Evolutionary conservation across 1,140 invertebrate genomes (phyloP).

Genomic region (Delia radicum): DNA sequence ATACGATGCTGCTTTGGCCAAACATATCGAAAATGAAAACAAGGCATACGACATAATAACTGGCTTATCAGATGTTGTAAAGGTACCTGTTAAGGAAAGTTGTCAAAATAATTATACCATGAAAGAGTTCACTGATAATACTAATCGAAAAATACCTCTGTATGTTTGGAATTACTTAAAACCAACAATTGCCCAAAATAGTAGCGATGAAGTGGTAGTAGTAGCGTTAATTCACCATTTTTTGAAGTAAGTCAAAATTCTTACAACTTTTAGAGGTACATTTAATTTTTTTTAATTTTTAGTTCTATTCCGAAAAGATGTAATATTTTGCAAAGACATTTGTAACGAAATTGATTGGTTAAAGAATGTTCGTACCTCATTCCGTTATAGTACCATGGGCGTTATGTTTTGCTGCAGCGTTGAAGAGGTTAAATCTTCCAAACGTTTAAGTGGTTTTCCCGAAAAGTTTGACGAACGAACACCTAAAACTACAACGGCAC

Average conservation of each 20-base stretch:
- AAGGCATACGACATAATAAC: neutral
- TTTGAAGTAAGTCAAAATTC: neutral
- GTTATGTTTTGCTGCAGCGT: neutral
- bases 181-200: too few relatives aligned
- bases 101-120: neutral
- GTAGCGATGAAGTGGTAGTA: too few relatives aligned
- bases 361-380: neutral
- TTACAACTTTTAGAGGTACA: neutral
- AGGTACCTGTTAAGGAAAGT: neutral
- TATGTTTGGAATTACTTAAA: slow-evolving; percentile 3
- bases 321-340: neutral
- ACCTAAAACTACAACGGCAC: too few relatives aligned
- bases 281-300: neutral
- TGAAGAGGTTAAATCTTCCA: neutral
- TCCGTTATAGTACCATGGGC: neutral
- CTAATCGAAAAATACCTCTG: neutral
- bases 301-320: neutral
- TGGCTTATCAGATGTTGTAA: neutral
- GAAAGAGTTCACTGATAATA: neutral
- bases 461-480: too few relatives aligned
- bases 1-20: neutral
- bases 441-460: neutral
- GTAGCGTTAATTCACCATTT: neutral
- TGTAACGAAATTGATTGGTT: neutral
- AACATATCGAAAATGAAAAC: neutral